Evolutionary conservation across 2,113 vertebrate species (phyloP), one percentile per base, ranked within the genome.

Genomic region (Puffinus mauretanicus): DNA sequence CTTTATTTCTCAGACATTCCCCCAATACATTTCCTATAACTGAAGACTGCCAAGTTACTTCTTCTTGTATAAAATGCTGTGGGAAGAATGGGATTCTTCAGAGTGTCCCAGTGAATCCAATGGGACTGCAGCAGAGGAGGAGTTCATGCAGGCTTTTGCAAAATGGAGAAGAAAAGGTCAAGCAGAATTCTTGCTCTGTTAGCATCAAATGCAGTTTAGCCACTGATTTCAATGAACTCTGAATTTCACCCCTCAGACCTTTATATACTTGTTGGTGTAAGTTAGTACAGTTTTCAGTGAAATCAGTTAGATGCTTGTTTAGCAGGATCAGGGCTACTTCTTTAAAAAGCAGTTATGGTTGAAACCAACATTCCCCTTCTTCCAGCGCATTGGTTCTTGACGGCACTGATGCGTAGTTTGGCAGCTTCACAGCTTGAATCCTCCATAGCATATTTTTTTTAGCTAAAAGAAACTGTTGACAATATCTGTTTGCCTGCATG

Each of bases 401-500:
- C 9, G 11, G 72, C 16, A 42, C 18, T 80, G 60, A 47, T 62
- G 51, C 5, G 1, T 34, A 78, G 40, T 54, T 46, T 79, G 52
- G 22, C 15, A 67, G 9, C 65, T 32, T 85, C 73, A 72, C 44
- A 55, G 11, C 42, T 52, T 66, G 16, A 70, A 64, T 78, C 13
- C 36, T 75, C 51, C 47, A 10, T 6, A 44, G 26, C 32, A 5
- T 17, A 0, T 29, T 42, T 51, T 64, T 80, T 93, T 86, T 34
- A 86, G 12, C 58, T 70, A 58, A 69, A 91, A 81, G 6, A 57
- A 52, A 9, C 4, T 65, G 10, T 76, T 88, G 32, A 38, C 27
- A 55, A 1, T 34, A 61, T 77, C 72, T 61, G 9, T 36, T 30
- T 0, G 0, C 12, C 46, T 73, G 46, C 38, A 25, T 55, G 10